A percentile compares a stretch with the other conserved stretches of the same genome.
These are phyloP conservation scores for Delichon dasypus DNA, from an alignment of 2,797 vertebrate species.

Conservation along the genomic window DNA sequence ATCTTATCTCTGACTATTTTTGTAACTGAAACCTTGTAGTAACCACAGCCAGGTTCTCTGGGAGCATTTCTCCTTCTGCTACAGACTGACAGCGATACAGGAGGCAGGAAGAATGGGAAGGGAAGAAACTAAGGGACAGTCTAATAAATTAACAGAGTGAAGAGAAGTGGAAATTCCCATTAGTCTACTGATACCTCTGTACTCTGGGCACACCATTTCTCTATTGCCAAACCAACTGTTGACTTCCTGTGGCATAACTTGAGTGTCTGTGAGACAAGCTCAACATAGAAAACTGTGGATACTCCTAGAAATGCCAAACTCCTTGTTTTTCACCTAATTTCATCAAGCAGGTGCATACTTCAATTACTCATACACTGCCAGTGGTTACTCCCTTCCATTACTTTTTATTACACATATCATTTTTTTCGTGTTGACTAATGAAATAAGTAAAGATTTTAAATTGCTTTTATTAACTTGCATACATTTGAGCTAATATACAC, in stretches of 20 bases:
- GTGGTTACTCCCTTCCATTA: neutral
- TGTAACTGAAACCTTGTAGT: neutral
- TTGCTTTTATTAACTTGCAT: neutral
- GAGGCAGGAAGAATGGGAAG: neutral
- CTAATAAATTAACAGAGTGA: neutral
- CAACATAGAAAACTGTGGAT: neutral
- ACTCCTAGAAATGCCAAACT: neutral
- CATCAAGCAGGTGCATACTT: neutral
- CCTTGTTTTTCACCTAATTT: neutral
- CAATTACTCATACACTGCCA: neutral
- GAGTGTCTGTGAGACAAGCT: neutral
- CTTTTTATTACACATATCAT: fast-evolving
- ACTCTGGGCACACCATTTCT: neutral
- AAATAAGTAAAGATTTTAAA: neutral
- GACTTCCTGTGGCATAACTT: neutral
- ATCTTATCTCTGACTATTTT: neutral
- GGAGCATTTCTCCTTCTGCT: neutral
- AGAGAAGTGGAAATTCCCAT: neutral
- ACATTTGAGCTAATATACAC: neutral
- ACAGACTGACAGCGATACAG: neutral
- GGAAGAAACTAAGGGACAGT: neutral
- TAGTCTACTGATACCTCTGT: neutral
- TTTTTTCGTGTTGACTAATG: neutral
- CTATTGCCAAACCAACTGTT: neutral
- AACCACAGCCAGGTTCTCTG: neutral